Percentiles rank a stretch among this genome's conserved stretches.
phyloP scores from a whole-genome alignment of 2,888 invertebrate species.

The Pedicia rivosa region DNA sequence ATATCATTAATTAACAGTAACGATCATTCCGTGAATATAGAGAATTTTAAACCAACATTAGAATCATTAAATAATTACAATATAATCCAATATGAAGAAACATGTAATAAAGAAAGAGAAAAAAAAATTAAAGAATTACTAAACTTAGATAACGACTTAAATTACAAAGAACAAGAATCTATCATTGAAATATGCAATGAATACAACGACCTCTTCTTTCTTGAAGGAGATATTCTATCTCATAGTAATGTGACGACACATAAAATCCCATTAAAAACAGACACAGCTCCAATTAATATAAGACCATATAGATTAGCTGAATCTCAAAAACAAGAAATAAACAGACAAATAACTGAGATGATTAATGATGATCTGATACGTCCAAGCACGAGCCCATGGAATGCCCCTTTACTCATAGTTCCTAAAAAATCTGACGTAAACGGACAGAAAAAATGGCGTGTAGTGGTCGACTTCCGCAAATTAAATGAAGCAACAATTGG shows the following conservation, averaged over 20 bases:
- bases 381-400: conserved; percentile 14
- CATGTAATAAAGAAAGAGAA: too few relatives aligned
- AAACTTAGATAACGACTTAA: too few relatives aligned
- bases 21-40: too few relatives aligned
- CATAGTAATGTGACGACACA: conserved; percentile 14
- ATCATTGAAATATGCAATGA: conserved; percentile 14
- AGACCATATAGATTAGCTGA: conserved; percentile 9
- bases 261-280: background rate
- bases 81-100: too few relatives aligned
- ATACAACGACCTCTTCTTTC: too few relatives aligned
- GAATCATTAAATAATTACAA: too few relatives aligned
- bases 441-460: conserved; percentile 18
- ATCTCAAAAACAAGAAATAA: conserved; percentile 9
- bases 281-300: conserved; percentile 4
- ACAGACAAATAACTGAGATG: conserved; percentile 17
- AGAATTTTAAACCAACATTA: too few relatives aligned
- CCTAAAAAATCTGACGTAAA: conserved; percentile 21
- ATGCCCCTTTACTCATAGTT: conserved; percentile 14
- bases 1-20: too few relatives aligned
- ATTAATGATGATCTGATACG: conserved; percentile 17
- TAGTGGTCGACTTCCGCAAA: conserved; percentile 24
- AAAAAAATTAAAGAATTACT: too few relatives aligned
- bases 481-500: conserved; percentile 23
- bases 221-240: conserved; percentile 17
- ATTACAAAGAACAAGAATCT: conserved; percentile 15